These are phyloP conservation scores for Machimus rusticus DNA, from an alignment of 2,888 invertebrate species.

Conservation along the genomic window DNA sequence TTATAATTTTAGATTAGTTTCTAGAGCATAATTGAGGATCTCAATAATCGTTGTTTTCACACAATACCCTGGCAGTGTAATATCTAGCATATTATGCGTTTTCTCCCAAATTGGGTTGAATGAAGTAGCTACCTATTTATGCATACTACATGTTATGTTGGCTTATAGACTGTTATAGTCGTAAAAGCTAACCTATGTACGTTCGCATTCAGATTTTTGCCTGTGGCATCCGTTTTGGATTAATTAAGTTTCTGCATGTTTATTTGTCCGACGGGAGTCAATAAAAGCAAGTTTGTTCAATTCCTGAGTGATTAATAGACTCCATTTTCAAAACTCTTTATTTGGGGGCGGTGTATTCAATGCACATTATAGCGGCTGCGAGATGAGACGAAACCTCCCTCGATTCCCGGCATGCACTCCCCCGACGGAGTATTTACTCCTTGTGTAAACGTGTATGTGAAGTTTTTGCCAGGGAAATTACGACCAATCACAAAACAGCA, in stretches of 20 bases:
- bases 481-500: constrained; percentile 49
- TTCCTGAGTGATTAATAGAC: constrained; percentile 42
- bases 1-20: background rate
- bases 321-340: constrained; percentile 44
- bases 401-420: background rate
- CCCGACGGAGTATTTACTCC: background rate
- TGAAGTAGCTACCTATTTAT: background rate
- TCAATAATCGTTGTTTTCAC: background rate
- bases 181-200: background rate
- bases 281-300: constrained; percentile 38
- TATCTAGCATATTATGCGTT: background rate
- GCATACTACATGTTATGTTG: no score
- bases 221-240: background rate
- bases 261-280: constrained; percentile 39
- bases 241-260: constrained; percentile 40
- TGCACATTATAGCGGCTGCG: constrained; percentile 10
- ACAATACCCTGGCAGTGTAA: background rate
- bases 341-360: constrained; percentile 18
- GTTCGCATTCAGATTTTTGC: background rate
- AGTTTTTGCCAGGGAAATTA: constrained; percentile 39
- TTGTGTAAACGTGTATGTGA: constrained; percentile 36
- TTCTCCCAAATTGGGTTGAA: background rate
- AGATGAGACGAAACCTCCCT: constrained; percentile 9
- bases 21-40: background rate
- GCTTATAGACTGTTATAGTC: background rate